A percentile compares a stretch with the other conserved stretches of the same genome.
Evolutionary conservation across 1,140 invertebrate species (phyloP).

Genomic region (Vollenhovia emeryi): DNA sequence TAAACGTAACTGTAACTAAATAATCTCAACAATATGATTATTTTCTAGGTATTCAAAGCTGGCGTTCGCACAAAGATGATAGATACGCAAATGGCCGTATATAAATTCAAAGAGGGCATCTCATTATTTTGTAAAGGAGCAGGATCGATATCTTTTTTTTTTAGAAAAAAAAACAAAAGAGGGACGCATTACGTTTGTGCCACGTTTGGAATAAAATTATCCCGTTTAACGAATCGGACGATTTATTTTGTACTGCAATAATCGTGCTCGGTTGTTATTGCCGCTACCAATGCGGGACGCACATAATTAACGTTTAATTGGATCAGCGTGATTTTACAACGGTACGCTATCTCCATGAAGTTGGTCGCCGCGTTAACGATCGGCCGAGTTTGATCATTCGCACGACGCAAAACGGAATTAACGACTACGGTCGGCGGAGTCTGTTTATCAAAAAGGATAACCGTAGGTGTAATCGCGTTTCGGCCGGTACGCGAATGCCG

Average conservation of each 20-base stretch:
- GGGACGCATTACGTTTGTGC: neutral
- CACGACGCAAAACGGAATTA: constrained; percentile 32
- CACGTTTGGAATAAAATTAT: constrained; percentile 3
- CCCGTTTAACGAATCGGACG: neutral
- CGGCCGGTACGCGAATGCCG: constrained; percentile 8
- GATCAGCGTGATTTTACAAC: constrained; percentile 21
- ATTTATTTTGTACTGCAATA: neutral
- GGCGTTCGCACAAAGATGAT: neutral
- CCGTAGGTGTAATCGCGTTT: constrained; percentile 16
- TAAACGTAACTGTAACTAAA: neutral
- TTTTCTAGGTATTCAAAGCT: neutral
- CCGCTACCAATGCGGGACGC: neutral
- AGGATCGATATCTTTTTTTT: neutral
- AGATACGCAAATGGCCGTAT: neutral
- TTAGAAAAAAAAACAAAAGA: constrained; percentile 7
- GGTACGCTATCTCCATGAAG: neutral
- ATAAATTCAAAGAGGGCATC: neutral
- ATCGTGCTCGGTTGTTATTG: constrained; percentile 4
- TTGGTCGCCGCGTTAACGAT: constrained; percentile 17
- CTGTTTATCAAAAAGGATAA: constrained; percentile 46
- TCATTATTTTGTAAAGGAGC: constrained; percentile 33
- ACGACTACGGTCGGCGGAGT: neutral
- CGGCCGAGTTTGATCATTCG: constrained; percentile 24
- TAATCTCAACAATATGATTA: neutral
- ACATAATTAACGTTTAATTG: constrained; percentile 40